Evolutionary conservation across 2,888 invertebrate species (phyloP), one percentile per base, ranked within the genome.

Genomic region (Tetragonula carbonaria): DNA sequence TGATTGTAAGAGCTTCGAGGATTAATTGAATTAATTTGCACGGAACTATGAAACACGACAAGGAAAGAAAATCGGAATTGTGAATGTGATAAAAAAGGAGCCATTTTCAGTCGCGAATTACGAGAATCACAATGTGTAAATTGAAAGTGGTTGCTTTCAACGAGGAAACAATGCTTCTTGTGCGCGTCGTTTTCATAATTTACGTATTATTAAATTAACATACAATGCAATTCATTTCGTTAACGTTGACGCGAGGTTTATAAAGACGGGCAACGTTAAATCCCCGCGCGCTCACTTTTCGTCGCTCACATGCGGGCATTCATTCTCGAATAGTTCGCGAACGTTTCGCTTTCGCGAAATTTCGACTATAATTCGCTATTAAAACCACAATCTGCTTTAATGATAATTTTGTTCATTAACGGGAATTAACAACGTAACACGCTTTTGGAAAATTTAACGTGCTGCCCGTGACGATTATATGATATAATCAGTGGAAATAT

Each of bases 381-480:
- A 74, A 53, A 55, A 33, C 51, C 73, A 68, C 73, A 74, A 63
- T 57, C 55, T 38, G 59, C 63, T 73, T 65, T 55, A 33, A 18
- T 82, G 74, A 65, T 65, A 81, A 80, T 82, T 82, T 74, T 59
- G 74, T 59, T 74, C 65, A 63, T 82, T 81, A 82, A 81, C 81
- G 70, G 53, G 74, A 82, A 80, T 80, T 82, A 82, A 82, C 67
- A 82, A 74, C 81, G 73, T 80, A 68, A 63, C 73, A 21, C 51
- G 55, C 65, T 80, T 73, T 82, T 74, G 80, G 74, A 74, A 74
- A 74, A 67, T 67, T 74, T n/a, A 79, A 68, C 73, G 50, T 33
- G 74, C 53, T 33, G 72, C 53, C n/a, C 63, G 68, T 16, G 38
- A 80, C 70, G 51, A 82, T 74, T 70, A 51, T 55, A 50, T 81